These are phyloP conservation scores for Hippopotamyrus pictus DNA, from an alignment of 2,797 vertebrate genomes.

Conservation along the genomic window DNA sequence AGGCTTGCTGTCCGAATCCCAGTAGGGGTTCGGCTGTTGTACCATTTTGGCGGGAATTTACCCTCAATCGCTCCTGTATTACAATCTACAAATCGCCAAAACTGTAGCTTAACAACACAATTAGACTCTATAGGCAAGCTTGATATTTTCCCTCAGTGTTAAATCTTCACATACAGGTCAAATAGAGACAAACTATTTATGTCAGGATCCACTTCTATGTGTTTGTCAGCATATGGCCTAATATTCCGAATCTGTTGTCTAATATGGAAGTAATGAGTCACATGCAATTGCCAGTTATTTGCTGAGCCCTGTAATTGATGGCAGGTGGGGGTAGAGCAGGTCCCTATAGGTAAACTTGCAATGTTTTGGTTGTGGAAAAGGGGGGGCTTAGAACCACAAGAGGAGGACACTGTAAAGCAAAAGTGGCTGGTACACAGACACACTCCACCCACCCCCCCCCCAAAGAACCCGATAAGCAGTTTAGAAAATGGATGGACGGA, in stretches of 20 bases:
- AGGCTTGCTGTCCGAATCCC: neutral
- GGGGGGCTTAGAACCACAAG: neutral
- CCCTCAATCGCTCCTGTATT: neutral
- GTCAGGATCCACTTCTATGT: neutral
- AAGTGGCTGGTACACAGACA: neutral
- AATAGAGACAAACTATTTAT: neutral
- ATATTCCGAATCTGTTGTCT: neutral
- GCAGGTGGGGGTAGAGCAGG: neutral
- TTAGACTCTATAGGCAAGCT: neutral
- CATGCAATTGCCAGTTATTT: neutral
- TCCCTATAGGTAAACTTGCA: neutral
- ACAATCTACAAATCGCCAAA: neutral
- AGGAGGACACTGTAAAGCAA: neutral
- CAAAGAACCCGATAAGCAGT: neutral
- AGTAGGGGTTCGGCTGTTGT: neutral
- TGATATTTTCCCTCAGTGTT: neutral
- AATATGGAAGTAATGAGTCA: neutral
- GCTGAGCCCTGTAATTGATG: neutral
- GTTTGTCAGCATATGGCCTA: neutral
- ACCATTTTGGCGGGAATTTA: neutral
- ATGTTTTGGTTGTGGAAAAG: neutral
- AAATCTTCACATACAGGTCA: neutral
- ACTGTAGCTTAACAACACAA: neutral
- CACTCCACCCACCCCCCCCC: neutral
- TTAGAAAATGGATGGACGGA: neutral